These are phyloP conservation scores for Rhagoletis pomonella DNA, from an alignment of 1,140 invertebrate species.

Conservation along the genomic window DNA sequence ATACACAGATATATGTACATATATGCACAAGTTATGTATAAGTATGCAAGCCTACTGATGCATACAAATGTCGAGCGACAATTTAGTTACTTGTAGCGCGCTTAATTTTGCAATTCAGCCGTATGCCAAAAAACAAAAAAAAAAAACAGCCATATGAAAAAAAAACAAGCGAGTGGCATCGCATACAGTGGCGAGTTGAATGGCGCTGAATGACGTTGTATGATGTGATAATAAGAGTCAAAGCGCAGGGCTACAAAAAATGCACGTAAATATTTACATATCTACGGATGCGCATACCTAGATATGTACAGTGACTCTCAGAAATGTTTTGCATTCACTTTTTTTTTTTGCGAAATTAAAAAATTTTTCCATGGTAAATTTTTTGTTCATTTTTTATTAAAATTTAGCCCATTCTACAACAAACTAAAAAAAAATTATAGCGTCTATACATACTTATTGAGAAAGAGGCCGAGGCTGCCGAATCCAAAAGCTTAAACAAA, in stretches of 20 bases:
- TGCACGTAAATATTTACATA: background rate
- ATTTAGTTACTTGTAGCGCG: background rate
- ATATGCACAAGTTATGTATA: background rate
- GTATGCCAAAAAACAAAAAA: background rate
- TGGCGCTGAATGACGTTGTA: constrained; percentile 4
- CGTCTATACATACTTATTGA: no score
- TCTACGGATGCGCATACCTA: background rate
- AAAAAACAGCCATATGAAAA: background rate
- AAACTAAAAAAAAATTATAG: no score
- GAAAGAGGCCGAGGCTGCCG: no score
- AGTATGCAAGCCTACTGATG: background rate
- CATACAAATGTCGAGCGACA: background rate
- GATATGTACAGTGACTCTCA: no score
- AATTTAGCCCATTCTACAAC: no score
- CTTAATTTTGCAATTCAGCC: background rate
- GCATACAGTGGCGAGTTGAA: background rate
- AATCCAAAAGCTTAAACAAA: no score
- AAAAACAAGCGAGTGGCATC: background rate
- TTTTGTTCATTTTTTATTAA: no score
- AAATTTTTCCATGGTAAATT: no score
- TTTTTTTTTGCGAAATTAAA: no score
- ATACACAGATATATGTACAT: background rate
- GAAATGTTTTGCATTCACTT: no score
- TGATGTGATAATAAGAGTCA: constrained; percentile 13
- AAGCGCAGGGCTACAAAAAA: constrained; percentile 7